Evolutionary conservation across 2,797 vertebrate species (phyloP), one percentile per base, ranked within the genome.

Genomic region (Pangasius larnaudii): DNA sequence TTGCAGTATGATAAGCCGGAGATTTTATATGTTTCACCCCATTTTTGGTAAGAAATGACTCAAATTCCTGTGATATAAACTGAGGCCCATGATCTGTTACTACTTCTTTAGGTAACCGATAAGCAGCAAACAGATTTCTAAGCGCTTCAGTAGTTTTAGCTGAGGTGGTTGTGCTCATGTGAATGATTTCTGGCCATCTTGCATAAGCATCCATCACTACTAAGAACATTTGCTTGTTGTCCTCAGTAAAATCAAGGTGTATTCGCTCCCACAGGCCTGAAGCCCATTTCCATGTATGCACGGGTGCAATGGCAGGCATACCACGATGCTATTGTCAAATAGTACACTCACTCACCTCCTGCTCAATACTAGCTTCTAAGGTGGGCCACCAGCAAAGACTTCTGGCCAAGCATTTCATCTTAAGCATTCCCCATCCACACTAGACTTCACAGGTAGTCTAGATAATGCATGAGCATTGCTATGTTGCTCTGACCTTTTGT

Each of bases 321-420:
- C 71, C 90, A n/a, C 61, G 9, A 56, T 87, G 90, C 22, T 89
- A 81, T 30, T 87, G 80, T 2, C 88, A 90, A 1, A 89, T 61
- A 2, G 67, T 84, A 88, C 85, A 91, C 51, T 42, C 22, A 56
- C 59, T 86, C 39, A 39, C 39, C 39, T 85, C 84, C 65, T 24
- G 65, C 63, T 88, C 87, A 88, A 90, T 92, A 24, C 84, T 78
- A 14, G 87, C 88, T 89, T n/a, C 11, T 51, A 51, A 13, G 10
- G 85, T 49, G 16, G 88, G 90, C 88, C 88, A 90, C 90, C 90
- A 91, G 79, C 91, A 90, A 0, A 91, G 53, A 13, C 88, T 89
- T 85, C 88, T 86, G 22, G 89, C 63, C 0, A 86, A 72, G 16
- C 65, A 33, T 24, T 91, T 91, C 90, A 90, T 92, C 58, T 91